phyloP scores from a whole-genome alignment of 1,140 invertebrate species.

The Chionoecetes opilio region DNA sequence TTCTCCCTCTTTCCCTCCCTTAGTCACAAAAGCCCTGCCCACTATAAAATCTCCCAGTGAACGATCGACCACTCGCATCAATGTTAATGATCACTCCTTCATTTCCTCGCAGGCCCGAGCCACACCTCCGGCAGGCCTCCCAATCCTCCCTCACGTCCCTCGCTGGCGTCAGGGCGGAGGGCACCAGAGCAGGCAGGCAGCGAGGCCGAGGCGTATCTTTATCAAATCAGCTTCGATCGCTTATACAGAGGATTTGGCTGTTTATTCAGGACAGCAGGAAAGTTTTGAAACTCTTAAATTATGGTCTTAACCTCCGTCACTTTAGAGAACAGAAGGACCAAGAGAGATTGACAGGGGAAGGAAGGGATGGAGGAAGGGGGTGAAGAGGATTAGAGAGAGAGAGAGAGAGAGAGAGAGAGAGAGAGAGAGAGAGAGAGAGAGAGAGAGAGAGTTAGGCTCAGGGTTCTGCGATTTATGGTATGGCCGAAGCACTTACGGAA shows the following conservation, averaged over 20 bases:
- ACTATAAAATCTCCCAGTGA: slow-evolving; percentile 17
- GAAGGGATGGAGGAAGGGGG: background rate
- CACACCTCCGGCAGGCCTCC: background rate
- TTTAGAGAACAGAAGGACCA: slow-evolving; percentile 6
- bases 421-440: slow-evolving; percentile 52
- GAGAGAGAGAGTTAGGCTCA: slow-evolving; percentile 8
- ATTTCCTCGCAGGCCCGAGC: background rate
- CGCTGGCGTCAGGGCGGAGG: background rate
- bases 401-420: slow-evolving; percentile 42
- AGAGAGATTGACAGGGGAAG: slow-evolving; percentile 10
- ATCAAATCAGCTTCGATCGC: slow-evolving; percentile 28
- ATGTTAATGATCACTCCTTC: slow-evolving; percentile 31
- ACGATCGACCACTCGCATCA: background rate
- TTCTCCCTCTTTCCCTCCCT: background rate
- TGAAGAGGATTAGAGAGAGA: slow-evolving; percentile 4
- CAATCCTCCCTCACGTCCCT: background rate
- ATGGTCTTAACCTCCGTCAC: slow-evolving; percentile 27
- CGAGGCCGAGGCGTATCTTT: background rate
- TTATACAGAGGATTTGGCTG: slow-evolving; percentile 19
- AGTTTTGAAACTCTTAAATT: slow-evolving; percentile 22
- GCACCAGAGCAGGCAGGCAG: background rate
- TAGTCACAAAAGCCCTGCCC: background rate
- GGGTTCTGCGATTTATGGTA: slow-evolving; percentile 10
- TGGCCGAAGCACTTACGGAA: background rate
- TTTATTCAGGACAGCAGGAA: background rate